Evolutionary conservation across 2,113 vertebrate genomes (phyloP), one percentile per base, ranked within the genome.

Genomic region (Eulemur rufifrons): DNA sequence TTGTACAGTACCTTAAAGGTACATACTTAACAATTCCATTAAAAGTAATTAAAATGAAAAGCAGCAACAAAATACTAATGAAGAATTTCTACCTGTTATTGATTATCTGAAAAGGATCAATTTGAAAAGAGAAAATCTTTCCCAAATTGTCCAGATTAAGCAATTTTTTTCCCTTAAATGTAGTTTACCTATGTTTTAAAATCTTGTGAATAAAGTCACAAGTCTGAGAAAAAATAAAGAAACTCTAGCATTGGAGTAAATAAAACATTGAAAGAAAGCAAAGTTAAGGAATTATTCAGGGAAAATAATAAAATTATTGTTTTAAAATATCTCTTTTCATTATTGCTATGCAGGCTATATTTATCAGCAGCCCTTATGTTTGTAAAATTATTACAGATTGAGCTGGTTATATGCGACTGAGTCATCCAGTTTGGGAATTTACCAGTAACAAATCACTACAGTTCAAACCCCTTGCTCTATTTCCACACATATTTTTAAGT

Each of bases 361-460:
- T 96, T 91, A 93, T 86, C 34, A 80, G 37, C 74, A 96, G 56
- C 25, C 68, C 64, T 91, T 96, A 92, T 95, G 81, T 92, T 95
- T 89, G n/a, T 66, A 74, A 92, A 94, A 91, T 94, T 78, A 54
- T 69, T 93, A 82, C 63, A 95, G 78, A 89, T 76, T 93, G 89
- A 69, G 20, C 11, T 93, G 64, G n/a, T 86, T 90, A 61, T 74
- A 39, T 61, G 37, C 76, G 69, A 83, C 1, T 94, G 95, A 95
- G 63, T 93, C 88, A 96, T 86, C 27, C 45, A 76, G 39, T 97
- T 96, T 93, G 54, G 81, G 89, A 96, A 86, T 86, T 96, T 94
- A 91, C 56, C 77, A 96, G 39, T 86, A 86, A 90, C 8, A 86
- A 52, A 66, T 94, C 76, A 90, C 21, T 78, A 27, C 32, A 64